These are phyloP conservation scores for Colinus virginianus DNA, from an alignment of 2,113 vertebrate genomes.

Conservation along the genomic window DNA sequence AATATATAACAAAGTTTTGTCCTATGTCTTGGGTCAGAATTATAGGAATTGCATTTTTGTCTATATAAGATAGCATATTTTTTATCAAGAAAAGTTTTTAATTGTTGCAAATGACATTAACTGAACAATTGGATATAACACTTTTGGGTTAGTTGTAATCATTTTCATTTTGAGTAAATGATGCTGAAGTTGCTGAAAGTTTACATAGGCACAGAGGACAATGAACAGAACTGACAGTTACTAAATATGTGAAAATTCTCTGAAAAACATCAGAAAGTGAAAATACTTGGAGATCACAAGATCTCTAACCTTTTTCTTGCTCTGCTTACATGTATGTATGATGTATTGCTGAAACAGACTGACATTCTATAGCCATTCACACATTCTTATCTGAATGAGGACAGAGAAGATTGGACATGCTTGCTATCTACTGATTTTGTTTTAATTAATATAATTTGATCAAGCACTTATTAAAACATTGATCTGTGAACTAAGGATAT, in stretches of 20 bases:
- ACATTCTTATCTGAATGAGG: background rate
- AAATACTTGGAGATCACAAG: background rate
- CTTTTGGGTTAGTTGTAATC: background rate
- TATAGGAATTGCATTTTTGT: background rate
- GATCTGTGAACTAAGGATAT: background rate
- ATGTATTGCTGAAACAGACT: background rate
- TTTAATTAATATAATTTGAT: background rate
- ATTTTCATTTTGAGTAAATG: background rate
- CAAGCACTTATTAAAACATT: background rate
- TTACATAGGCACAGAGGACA: background rate
- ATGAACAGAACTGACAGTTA: background rate
- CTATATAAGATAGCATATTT: fast-evolving
- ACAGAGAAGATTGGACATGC: background rate
- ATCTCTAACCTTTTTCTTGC: background rate
- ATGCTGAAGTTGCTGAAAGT: background rate
- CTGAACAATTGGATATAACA: background rate
- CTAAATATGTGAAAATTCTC: background rate
- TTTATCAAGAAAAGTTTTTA: background rate
- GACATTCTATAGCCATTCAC: background rate
- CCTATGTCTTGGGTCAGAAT: background rate
- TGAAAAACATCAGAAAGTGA: background rate
- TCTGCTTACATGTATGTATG: background rate
- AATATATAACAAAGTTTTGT: background rate
- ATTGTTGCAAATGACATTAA: background rate
- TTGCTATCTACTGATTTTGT: background rate